Percentiles rank a stretch among this genome's conserved stretches.
Conservation (phyloP, 37 sponge, comb jelly and placozoan species). For the Haliclona indistincta region DNA sequence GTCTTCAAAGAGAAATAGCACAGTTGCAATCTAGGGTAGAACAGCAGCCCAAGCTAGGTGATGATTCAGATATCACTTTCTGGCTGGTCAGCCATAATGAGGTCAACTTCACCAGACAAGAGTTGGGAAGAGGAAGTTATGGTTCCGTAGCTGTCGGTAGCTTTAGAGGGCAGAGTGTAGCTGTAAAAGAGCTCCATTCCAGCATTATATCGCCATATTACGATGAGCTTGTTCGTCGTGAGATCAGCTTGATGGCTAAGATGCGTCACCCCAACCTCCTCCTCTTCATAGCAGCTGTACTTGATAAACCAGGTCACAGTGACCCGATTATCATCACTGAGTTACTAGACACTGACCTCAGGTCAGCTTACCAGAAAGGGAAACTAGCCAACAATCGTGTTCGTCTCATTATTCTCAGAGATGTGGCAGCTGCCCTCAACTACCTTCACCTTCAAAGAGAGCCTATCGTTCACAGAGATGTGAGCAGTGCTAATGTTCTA, state of each 20-base stretch:
- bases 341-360: slow-evolving; percentile 60
- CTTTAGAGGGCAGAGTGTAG: slow-evolving; percentile 55
- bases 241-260: slow-evolving; percentile 39
- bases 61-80: no score
- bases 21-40: no score
- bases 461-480: slow-evolving; percentile 82
- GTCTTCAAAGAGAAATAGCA: no score
- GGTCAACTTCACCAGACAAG: no score
- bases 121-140: slow-evolving; percentile 60
- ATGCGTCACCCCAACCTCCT: slow-evolving; percentile 69
- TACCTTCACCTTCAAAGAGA: slow-evolving; percentile 71
- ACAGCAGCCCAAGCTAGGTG: no score
- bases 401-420: slow-evolving; percentile 26
- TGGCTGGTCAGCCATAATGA: no score
- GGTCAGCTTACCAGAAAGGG: slow-evolving; percentile 35
- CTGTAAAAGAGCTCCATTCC: slow-evolving; percentile 54
- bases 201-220: neutral
- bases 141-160: slow-evolving; percentile 51
- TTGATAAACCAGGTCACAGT: slow-evolving; percentile 15
- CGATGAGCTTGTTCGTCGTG: slow-evolving; percentile 36
- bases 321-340: slow-evolving; percentile 64
- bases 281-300: slow-evolving; percentile 66
- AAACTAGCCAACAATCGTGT: neutral
- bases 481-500: slow-evolving; percentile 83
- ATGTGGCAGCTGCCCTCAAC: slow-evolving; percentile 74